Base-by-base conservation (phyloP, 2,888 invertebrate species). In the Atrina japonica region DNA sequence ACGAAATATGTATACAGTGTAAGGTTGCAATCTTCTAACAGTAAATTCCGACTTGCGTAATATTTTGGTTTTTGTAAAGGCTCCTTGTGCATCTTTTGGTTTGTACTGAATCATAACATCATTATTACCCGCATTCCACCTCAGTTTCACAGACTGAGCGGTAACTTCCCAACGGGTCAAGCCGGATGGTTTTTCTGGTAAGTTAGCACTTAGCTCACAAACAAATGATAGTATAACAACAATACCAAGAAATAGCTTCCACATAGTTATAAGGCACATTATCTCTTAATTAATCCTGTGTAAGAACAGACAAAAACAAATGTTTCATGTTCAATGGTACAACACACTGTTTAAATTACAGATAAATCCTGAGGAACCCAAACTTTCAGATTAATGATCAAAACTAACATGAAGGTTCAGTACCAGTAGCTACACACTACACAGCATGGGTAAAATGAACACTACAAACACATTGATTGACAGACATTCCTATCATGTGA, bases 101-200 rank as follows among this genome's bases (percentile, higher is more conserved):
- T 97, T 97, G 93, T 97, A 98, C 91, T 97, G 97, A 86, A 99
- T 96, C 81, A 97, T 96, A 92, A 97, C 99, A 91, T 97, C 97
- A 86, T 95, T 95, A 23, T 86, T 87, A 7, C 83, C 80, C 0
- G 95, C 94, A 55, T 89, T 89, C 99, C 99, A 99, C 16, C 95
- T 94, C 70, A 99, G 92, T 65, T 96, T 94, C 27, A 99, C 97
- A 1, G 97, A 96, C 23, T 96, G 96, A 7, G 98, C 96, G 3
- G 97, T 97, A 82, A 98, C 95, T 90, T 98, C 98, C 1, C 97
- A 96, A 30, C 97, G 95, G 84, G 95, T 93, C 50, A 99, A 95
- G 95, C 94, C 27, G 98, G 98, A 14, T 97, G 94, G 66, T 95
- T 27, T 56, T 45, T 40, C 35, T 18, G 60, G 52, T 11, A 56